These are phyloP conservation scores for Pararge aegeria DNA, from an alignment of 1,140 invertebrate species.

Conservation along the genomic window DNA sequence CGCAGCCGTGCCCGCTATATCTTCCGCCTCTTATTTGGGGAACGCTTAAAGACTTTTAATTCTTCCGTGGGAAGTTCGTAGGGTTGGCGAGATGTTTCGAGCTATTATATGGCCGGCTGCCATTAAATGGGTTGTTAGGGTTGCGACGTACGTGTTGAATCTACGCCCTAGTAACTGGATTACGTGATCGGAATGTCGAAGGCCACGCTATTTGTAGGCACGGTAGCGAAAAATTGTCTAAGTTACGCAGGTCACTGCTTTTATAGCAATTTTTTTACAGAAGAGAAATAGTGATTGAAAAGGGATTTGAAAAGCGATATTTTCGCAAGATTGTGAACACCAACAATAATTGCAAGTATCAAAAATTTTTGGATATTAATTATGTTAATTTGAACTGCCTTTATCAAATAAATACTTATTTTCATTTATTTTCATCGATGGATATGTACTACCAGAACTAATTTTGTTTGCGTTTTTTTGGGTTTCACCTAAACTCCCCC, in stretches of 20 bases:
- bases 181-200: constrained; percentile 51
- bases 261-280: background rate
- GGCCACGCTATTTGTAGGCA: constrained; percentile 17
- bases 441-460: too few species aligned
- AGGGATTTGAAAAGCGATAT: too few species aligned
- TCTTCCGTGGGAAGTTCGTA: constrained; percentile 46
- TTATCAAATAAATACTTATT: too few species aligned
- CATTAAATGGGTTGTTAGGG: constrained; percentile 68
- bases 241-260: background rate
- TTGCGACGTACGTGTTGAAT: constrained; percentile 59
- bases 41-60: constrained; percentile 62
- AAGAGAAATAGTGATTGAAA: background rate
- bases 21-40: too few species aligned
- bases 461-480: too few species aligned
- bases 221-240: constrained; percentile 12
- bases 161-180: constrained; percentile 56
- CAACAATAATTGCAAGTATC: too few species aligned
- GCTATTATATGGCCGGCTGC: constrained; percentile 50
- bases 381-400: too few species aligned
- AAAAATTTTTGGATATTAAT: too few species aligned
- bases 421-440: too few species aligned
- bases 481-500: too few species aligned
- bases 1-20: too few species aligned
- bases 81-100: constrained; percentile 42
- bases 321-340: too few species aligned